Conservation (phyloP, 2,888 invertebrate species). For the Drosophila borealis region DNA sequence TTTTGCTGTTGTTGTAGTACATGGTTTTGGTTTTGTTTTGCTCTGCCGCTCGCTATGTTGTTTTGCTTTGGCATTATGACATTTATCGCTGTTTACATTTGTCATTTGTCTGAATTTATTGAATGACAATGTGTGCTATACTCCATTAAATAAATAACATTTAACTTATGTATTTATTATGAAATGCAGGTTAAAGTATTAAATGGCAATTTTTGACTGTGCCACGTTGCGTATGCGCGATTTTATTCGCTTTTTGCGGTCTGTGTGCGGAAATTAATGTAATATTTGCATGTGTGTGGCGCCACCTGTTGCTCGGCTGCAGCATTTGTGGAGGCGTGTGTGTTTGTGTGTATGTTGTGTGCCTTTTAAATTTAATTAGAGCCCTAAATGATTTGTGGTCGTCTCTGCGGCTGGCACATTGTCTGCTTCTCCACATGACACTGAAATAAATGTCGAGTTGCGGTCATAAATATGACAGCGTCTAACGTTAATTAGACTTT, state of each 20-base stretch:
- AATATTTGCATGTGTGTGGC: constrained; percentile 32
- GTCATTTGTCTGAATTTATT: constrained; percentile 30
- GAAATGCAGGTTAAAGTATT: neutral
- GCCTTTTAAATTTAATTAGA: constrained; percentile 58
- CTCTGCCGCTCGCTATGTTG: constrained; percentile 11
- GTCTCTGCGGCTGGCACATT: constrained; percentile 31
- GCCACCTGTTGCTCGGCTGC: constrained; percentile 47
- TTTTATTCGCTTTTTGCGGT: constrained; percentile 23
- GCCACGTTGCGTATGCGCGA: constrained; percentile 25
- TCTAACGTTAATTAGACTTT: constrained; percentile 53
- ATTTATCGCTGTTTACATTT: constrained; percentile 59
- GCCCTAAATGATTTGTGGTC: constrained; percentile 57
- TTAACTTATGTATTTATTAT: constrained; percentile 8
- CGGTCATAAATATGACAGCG: constrained; percentile 60
- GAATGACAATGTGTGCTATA: constrained; percentile 10
- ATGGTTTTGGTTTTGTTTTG: constrained; percentile 34
- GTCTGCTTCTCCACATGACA: constrained; percentile 27
- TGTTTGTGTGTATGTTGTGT: constrained; percentile 8
- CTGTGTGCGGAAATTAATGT: constrained; percentile 19
- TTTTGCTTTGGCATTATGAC: constrained; percentile 51
- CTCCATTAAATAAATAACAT: constrained; percentile 22
- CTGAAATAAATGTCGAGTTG: constrained; percentile 54
- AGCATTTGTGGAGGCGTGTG: neutral
- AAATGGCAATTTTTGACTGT: neutral
- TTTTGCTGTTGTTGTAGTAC: constrained; percentile 7